phyloP scores from a whole-genome alignment of 2,888 invertebrate species.

The Callyntrura guangdongensis region DNA sequence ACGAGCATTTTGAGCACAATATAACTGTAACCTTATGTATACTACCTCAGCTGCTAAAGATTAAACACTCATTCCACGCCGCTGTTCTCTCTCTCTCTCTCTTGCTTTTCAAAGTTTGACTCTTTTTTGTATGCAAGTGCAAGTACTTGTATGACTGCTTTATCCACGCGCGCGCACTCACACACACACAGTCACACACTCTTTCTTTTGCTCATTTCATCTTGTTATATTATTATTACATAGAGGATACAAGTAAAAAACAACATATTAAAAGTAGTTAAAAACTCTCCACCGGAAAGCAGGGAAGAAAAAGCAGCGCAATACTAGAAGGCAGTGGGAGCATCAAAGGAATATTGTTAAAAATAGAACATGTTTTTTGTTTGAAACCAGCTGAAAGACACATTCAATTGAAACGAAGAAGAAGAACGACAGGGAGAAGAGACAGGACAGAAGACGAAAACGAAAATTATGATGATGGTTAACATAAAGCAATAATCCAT shows the following conservation, averaged over 20 bases:
- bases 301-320: not conserved
- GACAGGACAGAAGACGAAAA: conserved; percentile 21
- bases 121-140: not conserved
- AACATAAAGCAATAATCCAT: conserved; percentile 59
- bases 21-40: conserved; percentile 10
- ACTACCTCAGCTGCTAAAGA: conserved; percentile 73
- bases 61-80: conserved; percentile 68
- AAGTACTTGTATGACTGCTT: conserved; percentile 22
- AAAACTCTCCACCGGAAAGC: conserved; percentile 29
- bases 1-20: conserved; percentile 42
- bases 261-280: conserved; percentile 61
- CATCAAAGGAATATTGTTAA: conserved; percentile 64
- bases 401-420: conserved; percentile 48
- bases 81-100: not conserved
- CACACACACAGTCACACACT: not conserved
- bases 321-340: not conserved
- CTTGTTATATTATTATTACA: conserved; percentile 36
- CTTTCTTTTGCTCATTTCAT: conserved; percentile 22
- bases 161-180: conserved; percentile 34
- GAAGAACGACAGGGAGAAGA: conserved; percentile 21
- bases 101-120: not conserved
- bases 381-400: conserved; percentile 24
- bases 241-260: conserved; percentile 30
- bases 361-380: conserved; percentile 69
- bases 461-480: conserved; percentile 59